phyloP scores from a whole-genome alignment of 2,888 invertebrate genomes.

The Limnephilus marmoratus region DNA sequence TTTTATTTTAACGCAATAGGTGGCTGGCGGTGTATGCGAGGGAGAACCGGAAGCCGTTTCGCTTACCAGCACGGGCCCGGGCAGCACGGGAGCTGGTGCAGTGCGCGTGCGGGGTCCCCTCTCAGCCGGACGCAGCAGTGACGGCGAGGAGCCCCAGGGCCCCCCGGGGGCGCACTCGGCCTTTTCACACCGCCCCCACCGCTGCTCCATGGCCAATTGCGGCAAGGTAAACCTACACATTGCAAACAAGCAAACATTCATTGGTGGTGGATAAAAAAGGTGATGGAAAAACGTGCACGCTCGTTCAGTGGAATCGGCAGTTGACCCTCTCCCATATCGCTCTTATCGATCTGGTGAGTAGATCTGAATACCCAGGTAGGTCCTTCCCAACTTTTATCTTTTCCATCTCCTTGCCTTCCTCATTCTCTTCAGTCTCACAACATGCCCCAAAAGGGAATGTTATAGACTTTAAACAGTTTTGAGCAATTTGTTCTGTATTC shows the following conservation, averaged over 20 bases:
- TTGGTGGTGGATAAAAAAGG: not conserved
- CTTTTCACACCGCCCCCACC: constrained; percentile 85
- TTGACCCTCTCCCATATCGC: no score
- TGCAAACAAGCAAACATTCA: not conserved
- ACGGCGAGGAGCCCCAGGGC: constrained; percentile 73
- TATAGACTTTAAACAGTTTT: no score
- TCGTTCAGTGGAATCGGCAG: not conserved
- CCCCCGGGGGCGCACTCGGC: constrained; percentile 75
- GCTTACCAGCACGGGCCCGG: constrained; percentile 71
- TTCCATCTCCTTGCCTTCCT: no score
- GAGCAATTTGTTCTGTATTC: not conserved
- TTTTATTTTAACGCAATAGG: constrained; percentile 68
- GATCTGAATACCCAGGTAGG: no score
- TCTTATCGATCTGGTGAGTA: no score
- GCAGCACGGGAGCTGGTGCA: constrained; percentile 70
- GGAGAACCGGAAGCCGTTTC: constrained; percentile 71
- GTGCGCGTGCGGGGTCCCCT: constrained; percentile 69
- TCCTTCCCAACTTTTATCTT: no score
- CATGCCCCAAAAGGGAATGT: no score
- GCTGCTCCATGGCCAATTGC: constrained; percentile 94
- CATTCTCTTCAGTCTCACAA: no score
- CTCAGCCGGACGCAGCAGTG: constrained; percentile 69
- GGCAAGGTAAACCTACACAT: constrained; percentile 79
- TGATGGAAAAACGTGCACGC: not conserved
- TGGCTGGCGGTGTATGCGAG: constrained; percentile 75